Base-by-base conservation (phyloP, 2,888 invertebrate genomes). In the Epistrophe eligans region DNA sequence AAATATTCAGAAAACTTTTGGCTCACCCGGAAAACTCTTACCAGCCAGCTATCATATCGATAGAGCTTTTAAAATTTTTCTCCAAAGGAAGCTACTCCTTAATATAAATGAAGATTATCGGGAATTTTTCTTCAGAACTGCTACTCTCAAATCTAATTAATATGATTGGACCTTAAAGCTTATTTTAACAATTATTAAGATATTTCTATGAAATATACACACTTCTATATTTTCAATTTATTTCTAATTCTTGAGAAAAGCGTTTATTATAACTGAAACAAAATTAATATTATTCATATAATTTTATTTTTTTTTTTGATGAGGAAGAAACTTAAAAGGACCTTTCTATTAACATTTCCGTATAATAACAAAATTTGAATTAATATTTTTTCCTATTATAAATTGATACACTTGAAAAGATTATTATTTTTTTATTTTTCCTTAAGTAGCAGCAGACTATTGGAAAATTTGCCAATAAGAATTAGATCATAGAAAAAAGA, bases 401-500 rank as follows among this genome's bases (percentile, higher is more conserved):
- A 57, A n/a, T 57, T 32, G n/a, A 2, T n/a, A 32, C 10, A 57
- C n/a, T 57, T 57, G n/a, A 57, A 58, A 58, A 38, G 35, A 13
- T 19, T 17, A 11, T 58, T 1, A 38, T 58, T 58, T 58, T 58
- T 2, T 58, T 58, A 11, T 19, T 58, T 17, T 11, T 35, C 17
- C 35, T 5, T 57, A 57, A 35, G 11, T 17, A 58, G 58, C 5
- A 3, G n/a, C 35, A 38, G 58, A 6, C 17, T 38, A 58, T 38
- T 58, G 58, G 35, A 58, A 58, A 58, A 58, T 58, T 58, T 58
- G 35, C 17, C 35, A 58, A 58, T 58, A 17, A 58, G 17, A 38
- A 35, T 58, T 58, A 38, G 17, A 38, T 58, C 35, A 17, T 17
- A 58, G 28, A 55, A 55, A 8, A 58, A 5, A 19, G 28, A 55